Evolutionary conservation across 2,888 invertebrate genomes (phyloP), one percentile per base, ranked within the genome.

Genomic region (Rhamnusium bicolor): DNA sequence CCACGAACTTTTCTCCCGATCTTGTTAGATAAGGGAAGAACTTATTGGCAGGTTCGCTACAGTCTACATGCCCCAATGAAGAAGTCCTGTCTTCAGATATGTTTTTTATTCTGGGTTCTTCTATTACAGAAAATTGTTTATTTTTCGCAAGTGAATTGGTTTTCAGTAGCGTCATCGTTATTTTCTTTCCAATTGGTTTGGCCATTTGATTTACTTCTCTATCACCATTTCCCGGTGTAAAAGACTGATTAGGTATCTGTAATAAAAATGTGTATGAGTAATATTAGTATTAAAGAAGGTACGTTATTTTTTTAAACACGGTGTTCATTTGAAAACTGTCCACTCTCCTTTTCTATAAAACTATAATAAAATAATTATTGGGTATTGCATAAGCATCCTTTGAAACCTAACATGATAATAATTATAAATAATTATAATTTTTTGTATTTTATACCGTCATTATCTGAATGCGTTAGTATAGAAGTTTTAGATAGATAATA

Each of bases 11-110:
- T 14, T 74, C 49, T 6, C 32, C 27, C 0, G 14, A 27, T 16
- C 76, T 27, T 18, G 18, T 32, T 3, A 76, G 18, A 24, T 67
- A 76, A 0, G 72, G 69, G 4, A 74, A 8, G n/a, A 16, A 27
- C 5, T 29, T 40, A 4, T 51, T 27, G 3, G 47, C 47, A 7
- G 72, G 24, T 8, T 27, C 12, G 12, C 16, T 47, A 72, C 74
- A 74, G 14, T 74, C 74, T 21, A 61, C 46, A 4, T 61, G 29
- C 1, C 61, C 61, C 2, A 46, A 7, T 1, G 6, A 2, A 10
- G 61, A 61, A 12, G 40, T 12, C 16, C 16, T 10, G 19, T 61
- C 61, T 46, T 3, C 8, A n/a, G 58, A 27, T n/a, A 3, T 8
- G 32, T 1, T 6, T 27, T 56, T 10, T n/a, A 1, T 8, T 18